phyloP scores from a whole-genome alignment of 2,888 invertebrate genomes.

The Drosophila glabriapex region DNA sequence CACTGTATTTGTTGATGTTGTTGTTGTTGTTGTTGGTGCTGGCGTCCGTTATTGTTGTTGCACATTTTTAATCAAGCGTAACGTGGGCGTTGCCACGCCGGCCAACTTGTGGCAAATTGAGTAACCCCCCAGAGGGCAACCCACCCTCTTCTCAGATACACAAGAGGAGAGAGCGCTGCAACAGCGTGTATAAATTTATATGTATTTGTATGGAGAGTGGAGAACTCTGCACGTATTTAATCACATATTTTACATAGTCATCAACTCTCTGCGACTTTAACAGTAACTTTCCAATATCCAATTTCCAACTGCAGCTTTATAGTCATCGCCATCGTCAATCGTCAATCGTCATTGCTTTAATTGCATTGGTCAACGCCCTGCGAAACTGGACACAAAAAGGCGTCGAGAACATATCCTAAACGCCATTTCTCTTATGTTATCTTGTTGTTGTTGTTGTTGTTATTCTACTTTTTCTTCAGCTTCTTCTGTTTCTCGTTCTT shows the following conservation, averaged over 20 bases:
- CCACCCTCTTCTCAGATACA: slow-evolving; percentile 30
- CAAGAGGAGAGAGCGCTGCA: not conserved
- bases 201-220: not conserved
- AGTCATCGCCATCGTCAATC: slow-evolving; percentile 11
- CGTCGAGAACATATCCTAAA: slow-evolving; percentile 35
- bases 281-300: not conserved
- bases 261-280: slow-evolving; percentile 5
- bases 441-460: not conserved
- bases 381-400: slow-evolving; percentile 29
- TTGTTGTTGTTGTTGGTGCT: slow-evolving; percentile 13
- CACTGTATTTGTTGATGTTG: slow-evolving; percentile 16
- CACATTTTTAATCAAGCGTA: slow-evolving; percentile 71
- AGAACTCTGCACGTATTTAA: slow-evolving; percentile 11
- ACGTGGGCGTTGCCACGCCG: slow-evolving; percentile 56
- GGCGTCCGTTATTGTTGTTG: slow-evolving; percentile 39
- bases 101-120: slow-evolving; percentile 55
- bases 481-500: not conserved
- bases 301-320: not conserved
- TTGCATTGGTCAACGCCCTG: slow-evolving; percentile 64
- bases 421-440: slow-evolving; percentile 42
- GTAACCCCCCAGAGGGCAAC: slow-evolving; percentile 36
- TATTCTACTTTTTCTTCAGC: not conserved
- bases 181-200: not conserved
- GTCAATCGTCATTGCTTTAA: slow-evolving; percentile 32
- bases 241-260: slow-evolving; percentile 23